These are phyloP conservation scores for Bombylius discolor DNA, from an alignment of 2,888 invertebrate genomes.

Conservation along the genomic window DNA sequence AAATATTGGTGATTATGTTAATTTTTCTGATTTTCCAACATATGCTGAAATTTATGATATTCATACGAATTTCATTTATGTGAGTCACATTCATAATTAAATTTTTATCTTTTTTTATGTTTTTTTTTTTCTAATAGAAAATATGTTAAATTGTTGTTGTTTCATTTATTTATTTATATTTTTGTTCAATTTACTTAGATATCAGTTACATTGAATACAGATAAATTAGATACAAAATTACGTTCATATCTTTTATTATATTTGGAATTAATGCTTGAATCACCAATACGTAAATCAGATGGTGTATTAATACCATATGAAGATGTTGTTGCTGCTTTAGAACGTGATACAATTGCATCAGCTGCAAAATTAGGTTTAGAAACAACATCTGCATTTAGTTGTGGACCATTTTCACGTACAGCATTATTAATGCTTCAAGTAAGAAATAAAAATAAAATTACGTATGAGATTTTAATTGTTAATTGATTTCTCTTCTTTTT, in stretches of 20 bases:
- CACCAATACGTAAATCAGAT: conserved; percentile 45
- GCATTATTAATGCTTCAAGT: conserved; percentile 48
- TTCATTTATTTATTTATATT: too few relatives aligned
- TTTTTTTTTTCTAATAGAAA: conserved; percentile 21
- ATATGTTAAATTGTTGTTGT: too few relatives aligned
- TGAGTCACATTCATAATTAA: conserved; percentile 37
- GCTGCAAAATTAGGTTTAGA: conserved; percentile 51
- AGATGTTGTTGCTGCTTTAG: conserved; percentile 64
- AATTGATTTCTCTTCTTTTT: not conserved
- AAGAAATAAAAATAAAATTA: not conserved
- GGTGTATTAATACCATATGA: conserved; percentile 38
- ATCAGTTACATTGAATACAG: conserved; percentile 58
- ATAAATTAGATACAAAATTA: conserved; percentile 42
- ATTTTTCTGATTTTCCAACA: conserved; percentile 50
- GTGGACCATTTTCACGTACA: conserved; percentile 59
- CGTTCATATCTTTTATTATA: conserved; percentile 64
- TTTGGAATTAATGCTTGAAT: conserved; percentile 61
- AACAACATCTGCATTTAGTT: conserved; percentile 44
- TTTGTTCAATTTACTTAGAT: conserved; percentile 41
- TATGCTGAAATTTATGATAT: conserved; percentile 67
- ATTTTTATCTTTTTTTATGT: too few relatives aligned
- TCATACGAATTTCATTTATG: conserved; percentile 73
- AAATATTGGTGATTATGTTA: conserved; percentile 14
- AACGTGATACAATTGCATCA: conserved; percentile 57
- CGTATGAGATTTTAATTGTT: not conserved